phyloP scores from a whole-genome alignment of 2,113 vertebrate genomes.

The Seriola dumerili region DNA sequence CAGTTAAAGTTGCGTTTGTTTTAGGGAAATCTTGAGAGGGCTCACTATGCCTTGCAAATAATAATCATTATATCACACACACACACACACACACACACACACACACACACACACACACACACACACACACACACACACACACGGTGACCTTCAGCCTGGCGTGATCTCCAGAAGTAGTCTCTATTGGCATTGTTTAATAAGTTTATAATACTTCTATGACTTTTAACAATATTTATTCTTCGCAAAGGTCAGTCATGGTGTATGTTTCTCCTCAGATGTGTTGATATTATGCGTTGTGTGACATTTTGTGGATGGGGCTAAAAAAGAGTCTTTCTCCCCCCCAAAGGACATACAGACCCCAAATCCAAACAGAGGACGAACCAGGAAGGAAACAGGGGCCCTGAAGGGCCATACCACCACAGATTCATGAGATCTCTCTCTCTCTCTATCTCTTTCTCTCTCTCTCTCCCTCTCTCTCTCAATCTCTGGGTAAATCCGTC shows the following conservation, averaged over 20 bases:
- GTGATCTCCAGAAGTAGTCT: neutral
- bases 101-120: neutral
- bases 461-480: too few relatives aligned
- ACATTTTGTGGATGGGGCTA: conserved; percentile 30
- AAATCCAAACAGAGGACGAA: conserved; percentile 10
- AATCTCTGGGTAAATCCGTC: neutral
- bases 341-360: neutral
- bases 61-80: neutral
- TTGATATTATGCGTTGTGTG: conserved; percentile 22
- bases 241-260: conserved; percentile 23
- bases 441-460: too few relatives aligned
- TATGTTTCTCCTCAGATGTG: neutral
- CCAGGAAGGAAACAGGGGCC: neutral
- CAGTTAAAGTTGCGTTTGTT: conserved; percentile 17
- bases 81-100: too few relatives aligned
- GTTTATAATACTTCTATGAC: neutral
- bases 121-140: neutral
- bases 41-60: neutral
- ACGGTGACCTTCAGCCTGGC: conserved; percentile 25
- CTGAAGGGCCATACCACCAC: neutral
- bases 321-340: neutral
- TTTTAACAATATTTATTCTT: conserved; percentile 14
- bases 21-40: neutral
- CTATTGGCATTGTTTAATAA: conserved; percentile 4
- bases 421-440: conserved; percentile 13